Evolutionary conservation across 2,888 invertebrate genomes (phyloP), one percentile per base, ranked within the genome.

Genomic region (Drosophila aldrichi): DNA sequence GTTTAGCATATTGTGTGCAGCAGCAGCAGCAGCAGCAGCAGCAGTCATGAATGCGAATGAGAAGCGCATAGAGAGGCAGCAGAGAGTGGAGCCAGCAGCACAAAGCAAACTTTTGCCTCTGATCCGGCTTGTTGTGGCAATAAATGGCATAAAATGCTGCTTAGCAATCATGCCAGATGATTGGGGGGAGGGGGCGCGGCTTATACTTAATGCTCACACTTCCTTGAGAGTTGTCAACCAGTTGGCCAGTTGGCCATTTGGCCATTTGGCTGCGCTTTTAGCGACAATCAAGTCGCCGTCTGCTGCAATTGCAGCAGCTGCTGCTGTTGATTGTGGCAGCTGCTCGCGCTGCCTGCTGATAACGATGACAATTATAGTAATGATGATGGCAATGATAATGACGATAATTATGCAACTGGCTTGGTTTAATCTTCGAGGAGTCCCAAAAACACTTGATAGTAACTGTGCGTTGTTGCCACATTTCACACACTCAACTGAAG

Each of bases 121-220:
- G 20, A 25, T 29, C 52, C 44, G 34, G 51, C 40, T 77, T 86
- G 74, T 71, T 82, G 81, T 81, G 83, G 83, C 81, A 81, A 77
- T 88, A 88, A 88, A 86, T 74, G 83, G 81, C 81, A 83, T 81
- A 49, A 49, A 81, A 84, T 81, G 79, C 83, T 79, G 88, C 86
- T 84, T 71, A 74, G 86, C 81, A 85, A 84, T 88, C 86, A 86
- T 79, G 88, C 69, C 58, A 80, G 83, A 82, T 82, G 86, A 84
- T 79, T 82, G 82, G 40, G 46, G 18, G 34, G 2, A 3, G 36
- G 14, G 18, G 51, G 20, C 36, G 51, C 36, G 51, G 22, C 34
- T 52, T 52, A 52, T 36, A 36, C 51, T 9, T 20, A 52, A 36
- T 22, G 36, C 49, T 16, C 34, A 20, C 51, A 36, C 51, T 52